Evolutionary conservation across 2,797 vertebrate genomes (phyloP).

Genomic region (Siniperca scherzeri): DNA sequence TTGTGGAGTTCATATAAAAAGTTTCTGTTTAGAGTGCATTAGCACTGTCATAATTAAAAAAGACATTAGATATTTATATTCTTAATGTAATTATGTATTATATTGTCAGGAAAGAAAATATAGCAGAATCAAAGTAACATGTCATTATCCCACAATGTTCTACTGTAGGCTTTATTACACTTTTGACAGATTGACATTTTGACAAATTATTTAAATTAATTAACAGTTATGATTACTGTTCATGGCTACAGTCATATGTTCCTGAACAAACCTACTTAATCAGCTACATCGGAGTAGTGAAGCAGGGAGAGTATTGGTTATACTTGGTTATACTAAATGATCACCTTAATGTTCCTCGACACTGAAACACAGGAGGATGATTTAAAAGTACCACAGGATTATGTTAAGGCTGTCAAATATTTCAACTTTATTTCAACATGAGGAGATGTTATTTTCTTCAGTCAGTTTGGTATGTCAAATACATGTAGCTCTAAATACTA

Average conservation of each 20-base stretch:
- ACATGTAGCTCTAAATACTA: no score
- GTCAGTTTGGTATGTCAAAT: no score
- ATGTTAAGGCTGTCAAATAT: not conserved
- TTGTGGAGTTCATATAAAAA: not conserved
- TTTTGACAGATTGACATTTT: not conserved
- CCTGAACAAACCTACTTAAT: not conserved
- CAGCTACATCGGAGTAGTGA: not conserved
- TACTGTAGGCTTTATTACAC: no score
- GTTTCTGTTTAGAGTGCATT: not conserved
- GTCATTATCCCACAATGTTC: no score
- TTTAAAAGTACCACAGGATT: not conserved
- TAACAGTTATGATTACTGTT: not conserved
- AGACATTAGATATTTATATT: no score
- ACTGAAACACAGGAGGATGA: not conserved
- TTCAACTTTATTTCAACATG: not conserved
- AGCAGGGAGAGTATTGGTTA: not conserved
- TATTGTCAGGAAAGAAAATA: no score
- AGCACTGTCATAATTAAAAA: not conserved
- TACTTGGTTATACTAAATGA: not conserved
- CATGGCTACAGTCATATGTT: not conserved
- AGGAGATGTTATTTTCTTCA: no score
- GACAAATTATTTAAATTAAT: not conserved
- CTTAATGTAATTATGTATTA: no score
- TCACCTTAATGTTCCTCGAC: no score
- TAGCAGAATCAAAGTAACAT: no score